Base-by-base conservation (phyloP, 2,888 invertebrate genomes). In the Branchellion lobata region DNA sequence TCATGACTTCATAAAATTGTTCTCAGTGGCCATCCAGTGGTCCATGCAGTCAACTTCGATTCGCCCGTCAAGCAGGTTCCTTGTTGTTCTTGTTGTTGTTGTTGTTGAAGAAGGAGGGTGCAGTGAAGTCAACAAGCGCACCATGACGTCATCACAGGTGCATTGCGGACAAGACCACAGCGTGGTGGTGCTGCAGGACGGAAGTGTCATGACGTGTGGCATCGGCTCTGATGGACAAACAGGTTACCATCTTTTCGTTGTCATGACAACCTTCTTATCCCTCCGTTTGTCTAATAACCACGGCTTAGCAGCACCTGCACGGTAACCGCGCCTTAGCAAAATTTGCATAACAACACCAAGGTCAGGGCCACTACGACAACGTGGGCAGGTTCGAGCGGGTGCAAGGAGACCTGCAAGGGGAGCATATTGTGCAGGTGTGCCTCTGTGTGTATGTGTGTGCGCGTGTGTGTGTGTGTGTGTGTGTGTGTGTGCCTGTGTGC, bases 211-310 rank as follows among this genome's bases (percentile, higher is more conserved):
- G 85, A 90, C 93, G 0, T 96, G 94, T 87, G 97, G 98, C 0
- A 94, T 95, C 92, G 94, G 96, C 40, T 93, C 94, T 0, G 96
- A 97, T 88, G 98, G 98, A 0, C 97, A 97, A 89, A 94, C 95
- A 0, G 96, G 88, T 87, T 57, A 27, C 47, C 72, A 29, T 24
- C 21, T 21, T 11, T 24, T 0, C 24, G 8, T n/a, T n/a, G n/a
- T n/a, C n/a, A n/a, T n/a, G n/a, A n/a, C n/a, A n/a, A 0, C 29
- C 11, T 33, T 14, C 33, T 1, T 72, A 1, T 21, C 29, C 33
- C 0, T 72, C 8, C 24, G 21, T 27, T 14, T n/a, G 1, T 21
- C 27, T 27, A n/a, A 29, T 33, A 24, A n/a, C n/a, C n/a, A n/a
- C n/a, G n/a, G n/a, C n/a, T n/a, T n/a, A n/a, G n/a, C n/a, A n/a